Evolutionary conservation across 2,888 invertebrate species (phyloP), one percentile per base, ranked within the genome.

Genomic region (Platynereis dumerilii): DNA sequence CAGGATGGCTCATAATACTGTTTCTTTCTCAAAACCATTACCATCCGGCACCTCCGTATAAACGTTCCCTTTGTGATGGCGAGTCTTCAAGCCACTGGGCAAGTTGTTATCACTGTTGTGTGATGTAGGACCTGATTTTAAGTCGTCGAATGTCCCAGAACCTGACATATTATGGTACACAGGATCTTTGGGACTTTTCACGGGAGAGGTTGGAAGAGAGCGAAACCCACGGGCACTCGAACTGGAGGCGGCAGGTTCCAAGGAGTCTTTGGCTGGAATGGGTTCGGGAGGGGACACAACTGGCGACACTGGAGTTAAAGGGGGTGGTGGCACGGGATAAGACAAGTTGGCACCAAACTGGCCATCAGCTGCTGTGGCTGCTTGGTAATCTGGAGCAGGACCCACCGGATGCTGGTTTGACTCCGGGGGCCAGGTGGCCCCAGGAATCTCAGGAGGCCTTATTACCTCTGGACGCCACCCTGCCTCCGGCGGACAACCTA

Each of bases 201-300:
- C 28, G 7, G 64, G 64, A 15, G 64, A 64, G n/a, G 27, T 52
- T 3, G 64, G 64, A 39, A 64, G 27, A 1, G 64, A 64, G 20
- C 52, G 45, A 22, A 58, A 58, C 2, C 58, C 58, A 26, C 52
- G 39, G 28, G 39, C 55, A 44, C 44, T 61, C n/a, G 1, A 34
- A 34, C 34, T 34, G 60, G 29, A 28, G 26, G 27, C n/a, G 29
- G 48, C 45, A 3, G 12, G 29, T 20, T 24, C 42, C 1, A 44
- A n/a, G 3, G 44, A 27, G 26, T 42, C 44, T 45, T 44, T 42
- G 15, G 58, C 58, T 12, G 58, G 22, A n/a, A 29, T 52, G 45
- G 60, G 45, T 27, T 48, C 48, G 42, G 26, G 27, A 22, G 39
- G 12, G 34, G 12, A n/a, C 42, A 29, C 55, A 34, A 42, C 27